phyloP scores from a whole-genome alignment of 2,888 invertebrate genomes.

The Mythimna pallens region DNA sequence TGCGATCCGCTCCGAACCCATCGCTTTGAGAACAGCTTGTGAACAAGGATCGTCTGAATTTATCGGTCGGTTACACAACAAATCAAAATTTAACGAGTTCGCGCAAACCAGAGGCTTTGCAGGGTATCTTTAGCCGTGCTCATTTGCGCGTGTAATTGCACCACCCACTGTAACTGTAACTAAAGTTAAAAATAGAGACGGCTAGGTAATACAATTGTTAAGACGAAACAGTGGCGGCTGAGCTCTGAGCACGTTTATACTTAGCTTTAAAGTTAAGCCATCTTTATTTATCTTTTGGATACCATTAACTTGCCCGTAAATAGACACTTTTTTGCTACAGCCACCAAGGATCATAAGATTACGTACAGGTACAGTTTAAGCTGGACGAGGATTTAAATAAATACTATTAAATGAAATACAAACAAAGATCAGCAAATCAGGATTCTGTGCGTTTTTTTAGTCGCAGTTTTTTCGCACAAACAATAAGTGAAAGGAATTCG shows the following conservation, averaged over 20 bases:
- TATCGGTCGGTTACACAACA: constrained; percentile 90
- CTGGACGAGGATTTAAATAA: constrained; percentile 86
- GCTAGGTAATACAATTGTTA: constrained; percentile 51
- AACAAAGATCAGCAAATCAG: constrained; percentile 80
- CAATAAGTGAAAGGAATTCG: constrained; percentile 80
- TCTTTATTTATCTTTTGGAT: constrained; percentile 78
- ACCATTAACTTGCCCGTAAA: constrained; percentile 83
- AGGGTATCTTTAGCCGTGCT: constrained; percentile 77
- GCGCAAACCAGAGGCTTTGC: constrained; percentile 81
- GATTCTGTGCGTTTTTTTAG: constrained; percentile 67
- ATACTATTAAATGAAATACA: constrained; percentile 88
- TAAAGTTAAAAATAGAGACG: constrained; percentile 47
- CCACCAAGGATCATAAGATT: constrained; percentile 73
- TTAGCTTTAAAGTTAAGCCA: constrained; percentile 66
- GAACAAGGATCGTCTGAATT: constrained; percentile 81
- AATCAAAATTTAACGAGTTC: constrained; percentile 89
- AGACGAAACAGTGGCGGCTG: constrained; percentile 61
- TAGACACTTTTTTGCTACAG: constrained; percentile 77
- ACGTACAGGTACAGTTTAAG: constrained; percentile 86
- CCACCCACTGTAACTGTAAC: constrained; percentile 77
- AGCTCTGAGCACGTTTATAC: constrained; percentile 62
- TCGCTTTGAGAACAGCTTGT: constrained; percentile 79
- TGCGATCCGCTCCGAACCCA: constrained; percentile 80
- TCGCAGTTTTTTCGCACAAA: constrained; percentile 76
- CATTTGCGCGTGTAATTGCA: constrained; percentile 86